Evolutionary conservation across 2,888 invertebrate genomes (phyloP).

Genomic region (Himalopsyche tibetana): DNA sequence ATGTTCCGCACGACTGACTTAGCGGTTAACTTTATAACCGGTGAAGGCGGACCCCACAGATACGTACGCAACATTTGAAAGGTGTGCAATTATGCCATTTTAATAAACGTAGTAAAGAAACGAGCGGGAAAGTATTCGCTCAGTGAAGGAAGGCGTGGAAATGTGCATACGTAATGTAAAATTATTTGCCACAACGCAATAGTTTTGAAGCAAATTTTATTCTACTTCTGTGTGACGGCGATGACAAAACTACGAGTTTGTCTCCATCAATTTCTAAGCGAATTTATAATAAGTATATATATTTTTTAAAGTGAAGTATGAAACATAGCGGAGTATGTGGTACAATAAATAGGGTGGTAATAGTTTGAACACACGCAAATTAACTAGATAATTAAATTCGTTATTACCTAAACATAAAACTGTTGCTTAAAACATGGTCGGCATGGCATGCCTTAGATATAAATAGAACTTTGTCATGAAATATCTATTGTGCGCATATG

Average conservation of each 20-base stretch:
- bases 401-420: slow-evolving; percentile 22
- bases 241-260: too few relatives aligned
- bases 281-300: too few relatives aligned
- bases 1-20: slow-evolving; percentile 37
- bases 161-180: slow-evolving; percentile 17
- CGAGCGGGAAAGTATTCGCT: slow-evolving; percentile 39
- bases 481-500: not conserved
- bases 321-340: too few relatives aligned
- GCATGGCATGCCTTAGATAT: not conserved
- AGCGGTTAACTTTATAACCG: slow-evolving; percentile 17
- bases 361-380: not conserved
- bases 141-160: slow-evolving; percentile 10
- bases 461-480: slow-evolving; percentile 25
- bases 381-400: not conserved
- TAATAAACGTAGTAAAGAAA: slow-evolving; percentile 41
- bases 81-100: slow-evolving; percentile 40
- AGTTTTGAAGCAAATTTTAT: not conserved
- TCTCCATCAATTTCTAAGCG: too few relatives aligned
- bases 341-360: too few relatives aligned
- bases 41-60: slow-evolving; percentile 29
- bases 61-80: slow-evolving; percentile 42
- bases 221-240: too few relatives aligned
- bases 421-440: not conserved
- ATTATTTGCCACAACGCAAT: slow-evolving; percentile 33
- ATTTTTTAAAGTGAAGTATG: too few relatives aligned